Evolutionary conservation across 2,888 invertebrate genomes (phyloP).

Genomic region (Dermolepida albohirtum): DNA sequence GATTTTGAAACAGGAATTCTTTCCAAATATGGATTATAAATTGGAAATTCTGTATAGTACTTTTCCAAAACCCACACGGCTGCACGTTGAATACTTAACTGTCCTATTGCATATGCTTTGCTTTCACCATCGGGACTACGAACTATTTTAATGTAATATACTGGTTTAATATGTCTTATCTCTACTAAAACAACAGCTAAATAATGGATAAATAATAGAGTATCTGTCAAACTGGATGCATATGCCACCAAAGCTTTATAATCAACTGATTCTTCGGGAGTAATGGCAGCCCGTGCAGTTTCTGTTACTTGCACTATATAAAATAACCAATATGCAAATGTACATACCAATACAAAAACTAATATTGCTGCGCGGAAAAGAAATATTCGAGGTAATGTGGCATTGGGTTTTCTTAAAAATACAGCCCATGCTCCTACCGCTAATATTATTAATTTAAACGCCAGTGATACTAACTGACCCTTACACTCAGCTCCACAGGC

Average conservation of each 20-base stretch:
- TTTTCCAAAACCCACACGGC: conserved; percentile 94
- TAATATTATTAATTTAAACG: conserved; percentile 90
- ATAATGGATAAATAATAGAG: conserved; percentile 94
- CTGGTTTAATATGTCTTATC: conserved; percentile 90
- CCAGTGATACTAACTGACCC: conserved; percentile 89
- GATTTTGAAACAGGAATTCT: conserved; percentile 89
- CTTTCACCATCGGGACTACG: conserved; percentile 97
- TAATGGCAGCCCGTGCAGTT: conserved; percentile 82
- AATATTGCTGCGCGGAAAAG: conserved; percentile 91
- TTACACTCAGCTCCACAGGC: conserved; percentile 94
- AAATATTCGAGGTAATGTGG: conserved; percentile 92
- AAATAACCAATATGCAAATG: conserved; percentile 98
- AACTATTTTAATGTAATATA: conserved; percentile 90
- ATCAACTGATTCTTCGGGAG: conserved; percentile 83
- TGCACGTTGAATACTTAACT: conserved; percentile 93
- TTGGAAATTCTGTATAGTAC: conserved; percentile 96
- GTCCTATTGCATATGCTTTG: conserved; percentile 87
- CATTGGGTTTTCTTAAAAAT: conserved; percentile 85
- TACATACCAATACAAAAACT: conserved; percentile 88
- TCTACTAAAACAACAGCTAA: conserved; percentile 93
- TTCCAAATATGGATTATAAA: conserved; percentile 96
- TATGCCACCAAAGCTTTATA: conserved; percentile 93
- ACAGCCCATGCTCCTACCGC: conserved; percentile 94
- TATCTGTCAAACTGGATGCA: conserved; percentile 93
- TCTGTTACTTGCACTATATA: conserved; percentile 93